A percentile compares a stretch with the other conserved stretches of the same genome.
These are phyloP conservation scores for Porites lutea DNA, from an alignment of 64 coral and sea anemone genomes.

Conservation along the genomic window DNA sequence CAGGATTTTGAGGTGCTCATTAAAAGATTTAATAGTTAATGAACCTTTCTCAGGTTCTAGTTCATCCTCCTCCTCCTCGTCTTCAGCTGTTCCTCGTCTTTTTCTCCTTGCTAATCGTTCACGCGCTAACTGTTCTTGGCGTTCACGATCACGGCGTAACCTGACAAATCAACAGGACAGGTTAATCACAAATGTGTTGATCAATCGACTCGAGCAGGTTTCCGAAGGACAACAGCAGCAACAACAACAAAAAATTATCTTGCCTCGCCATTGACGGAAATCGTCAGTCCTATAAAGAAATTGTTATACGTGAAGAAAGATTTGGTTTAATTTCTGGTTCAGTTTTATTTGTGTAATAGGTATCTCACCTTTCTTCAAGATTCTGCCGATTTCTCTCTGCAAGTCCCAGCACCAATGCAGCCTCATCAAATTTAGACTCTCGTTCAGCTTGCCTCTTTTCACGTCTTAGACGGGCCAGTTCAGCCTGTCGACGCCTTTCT, in stretches of 20 bases:
- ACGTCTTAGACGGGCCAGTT: conserved; percentile 77
- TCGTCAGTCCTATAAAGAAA: no score
- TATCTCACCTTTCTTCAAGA: conserved; percentile 82
- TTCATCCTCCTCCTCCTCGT: conserved; percentile 71
- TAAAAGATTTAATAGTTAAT: not conserved
- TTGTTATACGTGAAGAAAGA: no score
- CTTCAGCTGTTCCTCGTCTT: conserved; percentile 41
- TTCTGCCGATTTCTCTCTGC: conserved; percentile 91
- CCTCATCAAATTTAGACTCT: conserved; percentile 82
- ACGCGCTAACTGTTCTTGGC: conserved; percentile 86
- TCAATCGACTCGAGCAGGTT: no score
- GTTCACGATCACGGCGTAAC: conserved; percentile 79
- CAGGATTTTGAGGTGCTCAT: not conserved
- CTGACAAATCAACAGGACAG: conserved; percentile 5
- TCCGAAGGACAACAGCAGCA: no score
- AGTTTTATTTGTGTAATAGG: no score
- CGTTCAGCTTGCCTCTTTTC: conserved; percentile 86
- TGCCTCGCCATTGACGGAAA: no score
- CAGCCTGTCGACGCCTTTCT: conserved; percentile 81
- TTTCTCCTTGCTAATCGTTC: conserved; percentile 84
- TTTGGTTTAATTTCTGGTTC: no score
- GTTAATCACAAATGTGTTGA: not conserved
- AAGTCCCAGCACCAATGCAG: conserved; percentile 88
- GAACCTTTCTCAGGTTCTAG: conserved; percentile 91
- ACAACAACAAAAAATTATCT: no score